Base-by-base conservation (phyloP, 92 coral and sea anemone species). In the Epizoanthus ramosus region DNA sequence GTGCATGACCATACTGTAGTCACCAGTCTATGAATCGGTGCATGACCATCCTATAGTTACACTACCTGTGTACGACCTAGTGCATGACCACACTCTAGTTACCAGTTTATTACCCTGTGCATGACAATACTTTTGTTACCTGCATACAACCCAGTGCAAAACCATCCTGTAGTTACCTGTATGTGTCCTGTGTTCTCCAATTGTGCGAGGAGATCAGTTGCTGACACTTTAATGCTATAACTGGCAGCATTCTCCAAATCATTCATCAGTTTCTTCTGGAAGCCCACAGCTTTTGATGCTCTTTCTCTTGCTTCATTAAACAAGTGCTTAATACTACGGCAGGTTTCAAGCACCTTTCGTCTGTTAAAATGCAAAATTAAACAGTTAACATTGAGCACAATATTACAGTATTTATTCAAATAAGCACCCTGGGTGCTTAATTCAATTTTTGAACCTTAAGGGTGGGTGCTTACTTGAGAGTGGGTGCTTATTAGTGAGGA, bases 201-300 rank as follows among this genome's bases (percentile, higher is more conserved):
- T 79, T 77, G 85, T 43, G 87, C 75, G 90, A 95, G 74, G 69
- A 95, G 90, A 71, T 94, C 93, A 63, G 83, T 35, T 19, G 86
- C 56, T 8, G 92, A 61, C 19, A 90, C 94, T 37, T 91, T 91
- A 54, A 95, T 88, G 54, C 84, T 89, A 69, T 94, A 95, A 52
- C 90, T 92, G 73, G 98, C 98, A 41, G 98, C 98, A 86, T 92
- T 94, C 72, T 93, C 98, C 52, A 95, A 87, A 77, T 95, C 98
- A 79, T 79, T 90, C 57, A 83, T 87, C 22, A 95, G 90, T 71
- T 94, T 91, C 89, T 91, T 95, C 19, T 91, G 90, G 74, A 95
- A 95, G 15, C 96, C 98, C 54, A 95, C 86, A 56, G 98, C 98
- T 83, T 95, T 95, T 57, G 93, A 88, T 3, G 98, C 95, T 83